Conservation (phyloP, 1,140 invertebrate species). For the Trichonephila clavata region DNA sequence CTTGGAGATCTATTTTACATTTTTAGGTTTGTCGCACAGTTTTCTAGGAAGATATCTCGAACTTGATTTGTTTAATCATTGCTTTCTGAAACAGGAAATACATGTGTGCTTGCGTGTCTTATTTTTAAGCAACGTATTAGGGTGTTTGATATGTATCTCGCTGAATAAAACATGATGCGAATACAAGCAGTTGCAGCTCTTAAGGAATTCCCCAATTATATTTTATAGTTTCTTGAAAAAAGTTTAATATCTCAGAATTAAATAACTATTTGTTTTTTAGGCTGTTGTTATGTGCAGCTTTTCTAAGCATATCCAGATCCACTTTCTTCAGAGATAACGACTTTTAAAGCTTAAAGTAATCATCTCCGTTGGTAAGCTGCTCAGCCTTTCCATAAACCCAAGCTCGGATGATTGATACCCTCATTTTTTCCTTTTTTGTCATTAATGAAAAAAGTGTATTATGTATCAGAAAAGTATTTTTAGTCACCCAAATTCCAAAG, state of each 20-base stretch:
- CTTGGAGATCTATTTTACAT: too few relatives aligned
- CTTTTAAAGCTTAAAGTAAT: slow-evolving; percentile 36
- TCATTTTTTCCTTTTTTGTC: slow-evolving; percentile 32
- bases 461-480: slow-evolving; percentile 57
- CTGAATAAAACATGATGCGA: too few relatives aligned
- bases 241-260: not conserved
- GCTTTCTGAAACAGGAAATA: too few relatives aligned
- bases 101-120: too few relatives aligned
- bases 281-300: not conserved
- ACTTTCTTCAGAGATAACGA: slow-evolving; percentile 19
- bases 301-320: not conserved
- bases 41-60: too few relatives aligned
- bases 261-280: not conserved
- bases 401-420: slow-evolving; percentile 52
- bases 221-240: not conserved
- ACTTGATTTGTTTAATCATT: too few relatives aligned
- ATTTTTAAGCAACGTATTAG: too few relatives aligned
- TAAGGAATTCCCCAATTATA: too few relatives aligned
- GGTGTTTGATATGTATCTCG: too few relatives aligned
- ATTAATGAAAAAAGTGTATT: slow-evolving; percentile 55
- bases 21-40: too few relatives aligned
- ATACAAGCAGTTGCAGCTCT: too few relatives aligned
- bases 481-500: not conserved
- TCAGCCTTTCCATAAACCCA: slow-evolving; percentile 18
- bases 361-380: not conserved